phyloP scores from a whole-genome alignment of 2,113 vertebrate species.

The Chroicocephalus ridibundus region DNA sequence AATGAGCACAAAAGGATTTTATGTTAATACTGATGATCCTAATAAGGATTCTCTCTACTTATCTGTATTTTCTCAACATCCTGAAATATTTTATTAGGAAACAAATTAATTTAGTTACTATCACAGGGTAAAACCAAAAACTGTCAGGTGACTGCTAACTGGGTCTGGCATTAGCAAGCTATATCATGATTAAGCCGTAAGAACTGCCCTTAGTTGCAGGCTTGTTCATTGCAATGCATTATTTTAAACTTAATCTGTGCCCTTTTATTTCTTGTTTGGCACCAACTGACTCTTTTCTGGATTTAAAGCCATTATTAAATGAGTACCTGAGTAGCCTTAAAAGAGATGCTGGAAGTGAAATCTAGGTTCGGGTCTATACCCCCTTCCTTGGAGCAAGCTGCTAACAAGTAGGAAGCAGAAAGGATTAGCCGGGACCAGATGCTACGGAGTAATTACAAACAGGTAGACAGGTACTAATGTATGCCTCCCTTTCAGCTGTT shows the following conservation, averaged over 20 bases:
- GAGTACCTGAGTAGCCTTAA: neutral
- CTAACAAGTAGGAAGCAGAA: neutral
- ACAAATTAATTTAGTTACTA: constrained; percentile 75
- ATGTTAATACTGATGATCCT: constrained; percentile 92
- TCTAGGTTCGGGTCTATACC: neutral
- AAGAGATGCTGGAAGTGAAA: neutral
- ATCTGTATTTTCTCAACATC: constrained; percentile 87
- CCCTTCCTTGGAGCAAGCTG: neutral
- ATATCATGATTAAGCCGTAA: neutral
- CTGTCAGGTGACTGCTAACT: constrained; percentile 42
- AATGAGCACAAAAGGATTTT: constrained; percentile 95
- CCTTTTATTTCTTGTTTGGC: neutral
- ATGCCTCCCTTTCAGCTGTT: neutral
- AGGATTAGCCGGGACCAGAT: neutral
- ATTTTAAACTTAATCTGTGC: neutral
- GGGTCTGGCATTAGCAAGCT: constrained; percentile 26
- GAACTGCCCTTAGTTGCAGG: constrained; percentile 6
- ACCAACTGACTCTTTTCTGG: neutral
- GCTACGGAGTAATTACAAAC: neutral
- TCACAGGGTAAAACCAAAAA: constrained; percentile 43
- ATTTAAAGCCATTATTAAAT: neutral
- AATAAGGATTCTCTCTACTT: constrained; percentile 86
- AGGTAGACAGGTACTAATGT: constrained; percentile 43
- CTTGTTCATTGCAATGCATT: neutral
- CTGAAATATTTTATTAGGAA: constrained; percentile 86